Conservation (phyloP, 1,140 invertebrate species). For the Planococcus citri region DNA sequence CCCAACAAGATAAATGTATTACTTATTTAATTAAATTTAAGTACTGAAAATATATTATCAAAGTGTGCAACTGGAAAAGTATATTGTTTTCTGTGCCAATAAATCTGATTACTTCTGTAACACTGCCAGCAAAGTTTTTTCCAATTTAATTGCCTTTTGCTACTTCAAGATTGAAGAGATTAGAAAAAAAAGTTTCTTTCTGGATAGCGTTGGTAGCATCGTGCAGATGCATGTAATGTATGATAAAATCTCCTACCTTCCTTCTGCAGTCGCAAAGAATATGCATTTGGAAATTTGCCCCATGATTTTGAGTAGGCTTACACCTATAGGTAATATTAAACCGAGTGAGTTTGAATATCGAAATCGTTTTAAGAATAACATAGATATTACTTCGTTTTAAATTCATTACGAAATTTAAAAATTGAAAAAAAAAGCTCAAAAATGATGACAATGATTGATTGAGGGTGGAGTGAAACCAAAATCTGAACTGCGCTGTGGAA, state of each 20-base stretch:
- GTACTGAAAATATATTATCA: neutral
- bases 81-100: neutral
- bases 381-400: too few relatives aligned
- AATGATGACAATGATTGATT: constrained; percentile 4
- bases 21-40: neutral
- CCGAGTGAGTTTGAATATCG: too few relatives aligned
- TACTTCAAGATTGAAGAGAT: neutral
- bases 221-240: too few relatives aligned
- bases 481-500: neutral
- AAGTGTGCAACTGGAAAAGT: neutral
- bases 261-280: too few relatives aligned
- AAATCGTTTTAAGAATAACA: neutral
- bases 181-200: neutral
- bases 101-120: constrained; percentile 4
- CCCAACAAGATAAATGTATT: too few relatives aligned
- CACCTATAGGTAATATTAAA: too few relatives aligned
- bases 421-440: neutral
- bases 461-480: neutral
- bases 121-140: neutral
- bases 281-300: too few relatives aligned
- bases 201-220: neutral
- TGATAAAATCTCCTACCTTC: too few relatives aligned
- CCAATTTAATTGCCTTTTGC: neutral
- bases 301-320: too few relatives aligned
- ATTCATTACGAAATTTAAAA: too few relatives aligned